These are phyloP conservation scores for Parnassius orleans DNA, from an alignment of 2,888 invertebrate species.

Conservation along the genomic window DNA sequence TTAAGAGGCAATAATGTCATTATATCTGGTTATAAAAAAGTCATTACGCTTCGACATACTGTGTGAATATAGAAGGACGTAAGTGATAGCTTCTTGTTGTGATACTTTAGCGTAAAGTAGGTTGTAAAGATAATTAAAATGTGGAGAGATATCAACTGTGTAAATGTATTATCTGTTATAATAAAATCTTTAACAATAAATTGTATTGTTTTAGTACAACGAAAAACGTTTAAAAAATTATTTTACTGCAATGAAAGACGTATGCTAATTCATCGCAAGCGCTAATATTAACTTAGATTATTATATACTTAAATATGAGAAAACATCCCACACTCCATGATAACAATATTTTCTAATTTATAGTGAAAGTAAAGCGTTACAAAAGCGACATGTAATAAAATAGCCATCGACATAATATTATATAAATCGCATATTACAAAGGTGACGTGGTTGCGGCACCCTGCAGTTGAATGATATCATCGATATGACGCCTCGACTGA, in stretches of 20 bases:
- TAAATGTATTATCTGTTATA: too few species aligned
- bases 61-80: conserved; percentile 6
- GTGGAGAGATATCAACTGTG: too few species aligned
- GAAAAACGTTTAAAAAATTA: neutral
- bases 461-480: too few species aligned
- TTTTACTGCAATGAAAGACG: too few species aligned
- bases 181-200: neutral
- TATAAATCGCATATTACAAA: too few species aligned
- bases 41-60: conserved; percentile 19
- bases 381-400: conserved; percentile 1
- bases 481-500: too few species aligned
- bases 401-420: neutral
- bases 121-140: too few species aligned
- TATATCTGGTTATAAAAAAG: conserved; percentile 37
- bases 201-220: neutral
- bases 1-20: conserved; percentile 71
- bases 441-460: too few species aligned
- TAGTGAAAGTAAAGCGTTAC: conserved; percentile 18
- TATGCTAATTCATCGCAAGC: neutral
- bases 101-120: neutral
- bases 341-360: conserved; percentile 2
- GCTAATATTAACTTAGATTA: neutral
- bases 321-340: conserved; percentile 1
- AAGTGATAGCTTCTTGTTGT: conserved; percentile 17
- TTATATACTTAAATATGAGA: neutral